These are phyloP conservation scores for Zeus faber DNA, from an alignment of 2,113 vertebrate genomes.

Conservation along the genomic window DNA sequence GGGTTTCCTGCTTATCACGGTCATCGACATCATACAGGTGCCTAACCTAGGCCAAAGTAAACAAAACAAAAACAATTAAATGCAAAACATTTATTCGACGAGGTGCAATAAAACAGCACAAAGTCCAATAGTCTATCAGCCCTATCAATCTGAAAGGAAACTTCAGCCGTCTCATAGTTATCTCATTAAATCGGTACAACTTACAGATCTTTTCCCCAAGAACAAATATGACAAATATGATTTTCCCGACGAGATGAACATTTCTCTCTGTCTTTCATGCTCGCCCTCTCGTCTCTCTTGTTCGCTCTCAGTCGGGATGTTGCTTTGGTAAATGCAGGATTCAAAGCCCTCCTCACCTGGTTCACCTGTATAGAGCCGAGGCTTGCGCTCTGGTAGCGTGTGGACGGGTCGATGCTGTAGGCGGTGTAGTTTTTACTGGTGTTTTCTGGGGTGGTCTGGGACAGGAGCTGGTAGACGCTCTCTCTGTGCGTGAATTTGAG, in stretches of 20 bases:
- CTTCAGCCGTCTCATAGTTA: no score
- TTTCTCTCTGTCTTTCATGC: no score
- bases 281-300: no score
- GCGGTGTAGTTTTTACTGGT: constrained; percentile 82
- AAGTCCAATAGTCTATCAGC: no score
- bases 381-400: constrained; percentile 88
- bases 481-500: constrained; percentile 72
- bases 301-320: background rate
- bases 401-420: constrained; percentile 87
- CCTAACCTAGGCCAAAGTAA: constrained; percentile 51
- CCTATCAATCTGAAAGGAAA: no score
- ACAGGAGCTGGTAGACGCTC: constrained; percentile 88
- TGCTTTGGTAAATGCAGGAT: background rate
- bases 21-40: constrained; percentile 76
- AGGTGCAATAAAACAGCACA: no score
- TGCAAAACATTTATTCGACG: no score
- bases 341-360: constrained; percentile 75
- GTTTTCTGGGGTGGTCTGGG: constrained; percentile 92
- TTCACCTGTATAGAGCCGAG: constrained; percentile 75
- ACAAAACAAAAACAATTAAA: no score
- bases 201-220: no score
- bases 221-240: no score
- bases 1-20: constrained; percentile 50
- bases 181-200: no score
- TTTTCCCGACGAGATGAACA: no score